These are phyloP conservation scores for Podiceps cristatus DNA, from an alignment of 2,113 vertebrate species.

Conservation along the genomic window DNA sequence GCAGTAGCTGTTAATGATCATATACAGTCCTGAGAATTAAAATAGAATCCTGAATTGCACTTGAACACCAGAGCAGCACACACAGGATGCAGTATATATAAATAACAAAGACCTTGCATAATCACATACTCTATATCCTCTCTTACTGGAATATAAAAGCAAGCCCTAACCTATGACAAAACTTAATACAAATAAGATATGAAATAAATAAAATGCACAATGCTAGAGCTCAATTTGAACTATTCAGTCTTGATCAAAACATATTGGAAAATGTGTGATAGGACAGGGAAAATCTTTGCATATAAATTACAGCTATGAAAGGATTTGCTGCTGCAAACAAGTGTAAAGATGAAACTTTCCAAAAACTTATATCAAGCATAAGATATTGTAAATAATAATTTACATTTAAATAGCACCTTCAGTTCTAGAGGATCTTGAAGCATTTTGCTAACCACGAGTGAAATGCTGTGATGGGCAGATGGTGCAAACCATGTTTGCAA, in stretches of 20 bases:
- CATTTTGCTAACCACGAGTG: conserved; percentile 13
- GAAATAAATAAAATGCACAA: conserved; percentile 74
- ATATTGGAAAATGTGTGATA: conserved; percentile 63
- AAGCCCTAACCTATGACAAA: conserved; percentile 70
- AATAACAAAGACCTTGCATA: conserved; percentile 75
- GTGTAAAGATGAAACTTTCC: conserved; percentile 61
- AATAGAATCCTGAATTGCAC: conserved; percentile 61
- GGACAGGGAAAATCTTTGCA: conserved; percentile 72
- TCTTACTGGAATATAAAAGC: conserved; percentile 68
- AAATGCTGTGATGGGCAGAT: neutral
- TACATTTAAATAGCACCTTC: conserved; percentile 71
- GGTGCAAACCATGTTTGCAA: neutral
- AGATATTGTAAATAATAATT: conserved; percentile 72
- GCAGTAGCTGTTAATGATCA: conserved; percentile 69
- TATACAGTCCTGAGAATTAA: conserved; percentile 61
- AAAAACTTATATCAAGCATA: conserved; percentile 51
- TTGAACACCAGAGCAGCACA: conserved; percentile 29
- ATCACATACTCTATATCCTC: conserved; percentile 67
- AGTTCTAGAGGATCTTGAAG: neutral
- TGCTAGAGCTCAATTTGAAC: conserved; percentile 67
- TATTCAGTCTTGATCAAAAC: conserved; percentile 71
- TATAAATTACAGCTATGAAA: conserved; percentile 74
- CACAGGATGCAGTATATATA: conserved; percentile 65
- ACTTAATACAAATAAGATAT: conserved; percentile 70
- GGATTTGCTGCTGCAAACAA: conserved; percentile 70